A percentile compares a stretch with the other conserved stretches of the same genome.
These are phyloP conservation scores for Phataginus tricuspis DNA, from an alignment of 2,797 vertebrate genomes.

Conservation along the genomic window DNA sequence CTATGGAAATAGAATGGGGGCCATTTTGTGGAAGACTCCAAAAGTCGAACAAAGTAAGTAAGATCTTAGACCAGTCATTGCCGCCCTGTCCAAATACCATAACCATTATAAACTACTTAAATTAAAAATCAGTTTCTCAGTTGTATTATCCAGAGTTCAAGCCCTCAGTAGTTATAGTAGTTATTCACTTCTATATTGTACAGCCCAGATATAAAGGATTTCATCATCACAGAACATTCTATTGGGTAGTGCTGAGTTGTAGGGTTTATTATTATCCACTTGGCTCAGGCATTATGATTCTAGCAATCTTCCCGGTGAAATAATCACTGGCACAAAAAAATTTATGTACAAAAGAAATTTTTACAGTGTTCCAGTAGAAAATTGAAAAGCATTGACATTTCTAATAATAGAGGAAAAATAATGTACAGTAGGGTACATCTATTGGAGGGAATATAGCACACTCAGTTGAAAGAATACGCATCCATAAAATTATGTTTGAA, in stretches of 20 bases:
- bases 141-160: background rate
- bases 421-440: background rate
- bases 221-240: background rate
- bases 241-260: background rate
- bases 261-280: background rate
- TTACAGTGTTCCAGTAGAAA: background rate
- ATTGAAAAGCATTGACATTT: background rate
- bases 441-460: background rate
- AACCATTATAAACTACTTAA: background rate
- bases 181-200: background rate
- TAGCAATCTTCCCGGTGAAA: background rate
- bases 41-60: background rate
- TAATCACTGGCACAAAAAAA: background rate
- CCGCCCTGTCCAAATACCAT: background rate
- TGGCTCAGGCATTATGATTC: background rate
- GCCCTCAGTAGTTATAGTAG: background rate
- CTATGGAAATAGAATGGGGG: background rate
- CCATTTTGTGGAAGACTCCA: background rate
- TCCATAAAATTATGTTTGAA: background rate
- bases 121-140: background rate
- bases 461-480: background rate
- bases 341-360: background rate
- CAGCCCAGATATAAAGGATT: background rate
- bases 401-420: background rate
- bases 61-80: background rate